Percentiles rank a stretch among this genome's conserved stretches.
These are phyloP conservation scores for Ips typographus DNA, from an alignment of 1,140 invertebrate species.

Conservation along the genomic window DNA sequence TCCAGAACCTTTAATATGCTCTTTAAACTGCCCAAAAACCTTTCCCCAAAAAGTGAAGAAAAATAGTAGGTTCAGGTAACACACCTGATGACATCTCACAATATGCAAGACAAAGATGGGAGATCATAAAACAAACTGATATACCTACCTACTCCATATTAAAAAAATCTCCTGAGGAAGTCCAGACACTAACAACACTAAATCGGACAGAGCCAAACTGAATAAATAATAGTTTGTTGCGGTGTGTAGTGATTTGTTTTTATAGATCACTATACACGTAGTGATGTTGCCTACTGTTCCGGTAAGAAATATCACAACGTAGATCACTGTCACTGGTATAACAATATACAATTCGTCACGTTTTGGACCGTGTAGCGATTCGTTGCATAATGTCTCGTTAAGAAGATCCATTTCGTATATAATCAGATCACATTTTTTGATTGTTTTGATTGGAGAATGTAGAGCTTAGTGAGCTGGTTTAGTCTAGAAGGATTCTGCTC, in stretches of 20 bases:
- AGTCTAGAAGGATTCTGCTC: too few species aligned
- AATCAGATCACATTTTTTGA: too few species aligned
- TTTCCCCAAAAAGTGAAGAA: too few species aligned
- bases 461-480: too few species aligned
- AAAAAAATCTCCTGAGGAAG: slow-evolving; percentile 83
- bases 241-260: slow-evolving; percentile 91
- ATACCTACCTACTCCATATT: slow-evolving; percentile 63
- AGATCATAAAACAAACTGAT: too few species aligned
- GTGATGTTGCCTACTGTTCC: slow-evolving; percentile 88
- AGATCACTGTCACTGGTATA: slow-evolving; percentile 78
- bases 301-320: slow-evolving; percentile 79
- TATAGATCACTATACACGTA: slow-evolving; percentile 89
- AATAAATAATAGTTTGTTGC: slow-evolving; percentile 94
- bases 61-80: too few species aligned
- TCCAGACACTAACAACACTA: slow-evolving; percentile 80
- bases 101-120: too few species aligned
- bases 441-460: too few species aligned
- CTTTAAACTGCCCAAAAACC: too few species aligned
- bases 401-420: slow-evolving; percentile 1
- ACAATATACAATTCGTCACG: slow-evolving; percentile 72
- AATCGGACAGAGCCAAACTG: slow-evolving; percentile 89
- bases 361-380: slow-evolving; percentile 52
- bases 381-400: slow-evolving; percentile 33
- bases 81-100: too few species aligned
- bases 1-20: too few species aligned